These are phyloP conservation scores for Mormyrops attenuatus DNA, from an alignment of 2,797 vertebrate genomes.

Conservation along the genomic window DNA sequence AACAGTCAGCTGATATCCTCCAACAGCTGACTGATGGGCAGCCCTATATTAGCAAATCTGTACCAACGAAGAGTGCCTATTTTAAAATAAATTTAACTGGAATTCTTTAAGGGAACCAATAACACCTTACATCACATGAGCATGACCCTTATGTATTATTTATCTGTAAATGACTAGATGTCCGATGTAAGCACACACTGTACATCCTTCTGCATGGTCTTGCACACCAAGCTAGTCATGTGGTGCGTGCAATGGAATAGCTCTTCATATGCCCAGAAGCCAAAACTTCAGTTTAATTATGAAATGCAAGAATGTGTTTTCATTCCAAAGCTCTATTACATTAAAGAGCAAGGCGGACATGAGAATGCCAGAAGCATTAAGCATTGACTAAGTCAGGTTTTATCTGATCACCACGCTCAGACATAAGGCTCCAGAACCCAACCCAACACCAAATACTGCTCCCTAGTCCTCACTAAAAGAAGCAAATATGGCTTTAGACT, in stretches of 20 bases:
- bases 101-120: not conserved
- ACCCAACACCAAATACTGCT: not conserved
- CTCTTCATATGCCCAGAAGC: not conserved
- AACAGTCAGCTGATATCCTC: not conserved
- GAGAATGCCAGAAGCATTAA: not conserved
- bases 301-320: not conserved
- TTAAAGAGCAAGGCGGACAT: not conserved
- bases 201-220: not conserved
- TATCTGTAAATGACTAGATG: not conserved
- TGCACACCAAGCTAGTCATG: not conserved
- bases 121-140: not conserved
- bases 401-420: not conserved
- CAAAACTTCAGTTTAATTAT: not conserved
- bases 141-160: constrained; percentile 9
- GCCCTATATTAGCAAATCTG: not conserved
- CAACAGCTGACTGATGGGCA: not conserved
- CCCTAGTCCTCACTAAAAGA: not conserved
- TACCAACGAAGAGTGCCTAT: not conserved
- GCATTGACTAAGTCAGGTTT: not conserved
- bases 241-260: not conserved
- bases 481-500: not conserved
- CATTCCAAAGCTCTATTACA: not conserved
- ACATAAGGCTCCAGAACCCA: not conserved
- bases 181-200: not conserved
- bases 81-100: not conserved